Base-by-base conservation (phyloP, 2,888 invertebrate species). In the Beris morrisii region DNA sequence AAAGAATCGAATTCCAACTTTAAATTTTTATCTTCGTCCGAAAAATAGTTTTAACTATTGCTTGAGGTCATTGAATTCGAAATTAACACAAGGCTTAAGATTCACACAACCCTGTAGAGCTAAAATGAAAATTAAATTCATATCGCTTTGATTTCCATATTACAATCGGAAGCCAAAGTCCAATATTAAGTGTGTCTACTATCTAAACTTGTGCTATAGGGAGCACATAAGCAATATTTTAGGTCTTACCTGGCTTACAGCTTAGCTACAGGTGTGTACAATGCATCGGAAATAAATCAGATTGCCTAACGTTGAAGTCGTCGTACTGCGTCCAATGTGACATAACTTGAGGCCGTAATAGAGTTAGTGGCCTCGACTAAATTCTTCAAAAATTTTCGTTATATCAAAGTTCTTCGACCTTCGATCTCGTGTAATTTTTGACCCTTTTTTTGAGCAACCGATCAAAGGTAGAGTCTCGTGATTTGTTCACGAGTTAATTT, bases 241-340 rank as follows among this genome's bases (percentile, higher is more conserved):
- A 38, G 38, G 38, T 38, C 38, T 38, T 38, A 38, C 7, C 5
- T 5, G 7, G 5, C 7, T 5, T 9, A 32, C 38, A 7, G 5
- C 50, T 4, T 12, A 28, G 38, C 9, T 38, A 61, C 61, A 61
- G 61, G 61, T 61, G 61, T 61, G 50, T 38, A 50, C 46, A 61
- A 61, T 61, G 61, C 61, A 61, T 61, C 61, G 61, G 61, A 61
- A 61, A 61, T 61, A 50, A 61, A 61, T 61, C 52, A 61, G 50
- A 52, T 61, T 61, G 61, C 61, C 61, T 52, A 61, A 61, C 38
- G 50, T 32, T 46, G 50, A 13, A 32, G 22, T 12, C 46, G 22
- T 12, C 32, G 52, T 9, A 38, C 38, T 38, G 38, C 52, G 50
- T 50, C 50, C 32, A 13, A 52, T 50, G 38, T 61, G 61, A 61